Evolutionary conservation across 2,113 vertebrate species (phyloP), one percentile per base, ranked within the genome.

Genomic region (Lota lota): DNA sequence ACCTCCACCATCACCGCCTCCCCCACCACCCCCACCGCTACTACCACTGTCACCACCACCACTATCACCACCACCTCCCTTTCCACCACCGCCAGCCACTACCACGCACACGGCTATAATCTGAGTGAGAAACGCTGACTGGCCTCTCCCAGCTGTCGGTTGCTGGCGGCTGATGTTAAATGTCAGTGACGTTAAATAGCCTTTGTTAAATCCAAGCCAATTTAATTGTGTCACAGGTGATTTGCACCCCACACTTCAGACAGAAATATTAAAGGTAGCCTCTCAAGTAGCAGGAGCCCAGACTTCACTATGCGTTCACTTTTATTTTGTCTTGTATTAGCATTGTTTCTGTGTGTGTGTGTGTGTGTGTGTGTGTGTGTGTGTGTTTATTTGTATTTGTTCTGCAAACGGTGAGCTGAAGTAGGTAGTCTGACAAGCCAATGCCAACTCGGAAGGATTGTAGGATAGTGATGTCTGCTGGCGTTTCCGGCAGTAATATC

Each of bases 121-220:
- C 53, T 18, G 40, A 12, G 40, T 47, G 40, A 47, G 40, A 47
- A 47, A 14, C 40, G 94, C 94, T 94, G 95, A 95, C 94, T 94
- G 92, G 91, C 92, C 93, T 91, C 92, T 93, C 94, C 94, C 94
- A 83, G 81, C 79, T 79, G 93, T 93, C 94, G 93, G 92, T 96
- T 93, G 91, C 95, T 93, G 93, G 91, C 79, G 92, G 94, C 94
- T 93, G 91, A 93, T 88, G 88, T 91, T 95, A 95, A 97, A 98
- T 96, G 95, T 97, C 95, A 96, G 90, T 93, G 94, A 95, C 86
- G 87, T 85, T 81, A 82, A 86, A 88, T 88, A 74, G 64, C 82
- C 82, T 91, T 90, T 87, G 88, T 89, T 87, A 85, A 85, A 78
- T 83, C 85, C 79, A 85, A 83, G 75, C 84, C 74, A 67, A 81